Conservation (phyloP, 1,140 invertebrate species). For the Contarinia nasturtii region DNA sequence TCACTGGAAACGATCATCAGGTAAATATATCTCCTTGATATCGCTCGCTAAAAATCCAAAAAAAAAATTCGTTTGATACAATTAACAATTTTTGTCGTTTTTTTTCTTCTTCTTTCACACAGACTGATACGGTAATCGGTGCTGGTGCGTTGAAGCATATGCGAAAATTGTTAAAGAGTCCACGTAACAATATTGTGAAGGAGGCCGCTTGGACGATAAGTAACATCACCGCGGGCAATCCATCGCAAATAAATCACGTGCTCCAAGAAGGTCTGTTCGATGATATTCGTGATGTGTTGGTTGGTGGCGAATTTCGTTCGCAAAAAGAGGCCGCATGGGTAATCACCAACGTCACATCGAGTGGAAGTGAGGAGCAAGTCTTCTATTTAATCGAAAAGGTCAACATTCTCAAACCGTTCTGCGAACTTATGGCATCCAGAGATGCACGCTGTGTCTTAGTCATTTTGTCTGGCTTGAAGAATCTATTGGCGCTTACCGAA, state of each 20-base stretch:
- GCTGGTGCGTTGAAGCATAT: conserved; percentile 58
- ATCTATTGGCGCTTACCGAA: conserved; percentile 46
- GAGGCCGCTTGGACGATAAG: conserved; percentile 99
- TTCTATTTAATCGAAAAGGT: conserved; percentile 54
- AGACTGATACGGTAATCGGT: conserved; percentile 81
- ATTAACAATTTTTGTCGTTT: background rate
- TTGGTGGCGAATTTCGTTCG: conserved; percentile 80
- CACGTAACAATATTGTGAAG: conserved; percentile 52
- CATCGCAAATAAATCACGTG: conserved; percentile 82
- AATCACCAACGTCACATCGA: conserved; percentile 91
- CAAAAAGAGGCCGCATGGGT: conserved; percentile 99
- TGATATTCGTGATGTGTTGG: conserved; percentile 27
- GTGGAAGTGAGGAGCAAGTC: conserved; percentile 73
- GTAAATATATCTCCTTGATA: conserved; percentile 20
- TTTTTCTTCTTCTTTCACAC: conserved; percentile 9
- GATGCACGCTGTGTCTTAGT: conserved; percentile 62
- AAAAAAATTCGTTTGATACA: background rate
- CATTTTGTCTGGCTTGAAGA: conserved; percentile 71
- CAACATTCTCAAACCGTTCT: conserved; percentile 76
- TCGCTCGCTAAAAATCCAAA: background rate
- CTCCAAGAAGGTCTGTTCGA: conserved; percentile 51
- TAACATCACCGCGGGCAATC: conserved; percentile 94
- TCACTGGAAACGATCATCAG: conserved; percentile 61
- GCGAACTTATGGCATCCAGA: conserved; percentile 58
- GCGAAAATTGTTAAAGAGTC: conserved; percentile 49